A percentile compares a stretch with the other conserved stretches of the same genome.
These are phyloP conservation scores for Melipona beecheii DNA, from an alignment of 2,888 invertebrate genomes.

Conservation along the genomic window DNA sequence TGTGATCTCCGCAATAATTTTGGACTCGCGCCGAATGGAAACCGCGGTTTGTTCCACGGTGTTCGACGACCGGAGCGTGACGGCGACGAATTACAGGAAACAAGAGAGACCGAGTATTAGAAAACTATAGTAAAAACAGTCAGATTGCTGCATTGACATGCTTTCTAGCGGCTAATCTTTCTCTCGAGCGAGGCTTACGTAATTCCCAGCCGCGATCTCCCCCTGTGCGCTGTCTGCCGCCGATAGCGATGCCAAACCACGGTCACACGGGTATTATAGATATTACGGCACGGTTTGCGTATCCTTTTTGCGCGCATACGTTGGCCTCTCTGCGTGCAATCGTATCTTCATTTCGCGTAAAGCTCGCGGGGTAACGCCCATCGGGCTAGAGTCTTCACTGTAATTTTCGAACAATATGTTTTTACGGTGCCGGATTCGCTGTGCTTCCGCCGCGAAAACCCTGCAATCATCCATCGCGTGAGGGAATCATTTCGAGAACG, in stretches of 20 bases:
- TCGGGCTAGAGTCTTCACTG: slow-evolving; percentile 6
- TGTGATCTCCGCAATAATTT: neutral
- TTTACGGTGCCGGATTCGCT: slow-evolving; percentile 24
- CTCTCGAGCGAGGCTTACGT: slow-evolving; percentile 48
- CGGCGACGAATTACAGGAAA: slow-evolving; percentile 4
- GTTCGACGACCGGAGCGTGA: neutral
- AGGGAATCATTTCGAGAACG: slow-evolving; percentile 9
- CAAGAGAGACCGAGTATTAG: slow-evolving; percentile 24
- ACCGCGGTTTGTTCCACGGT: neutral
- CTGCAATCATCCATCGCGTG: slow-evolving; percentile 33
- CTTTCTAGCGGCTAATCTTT: slow-evolving; percentile 58
- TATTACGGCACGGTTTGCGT: slow-evolving; percentile 45
- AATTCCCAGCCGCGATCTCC: slow-evolving; percentile 53
- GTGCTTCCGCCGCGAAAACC: slow-evolving; percentile 25
- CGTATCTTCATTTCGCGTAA: slow-evolving; percentile 42
- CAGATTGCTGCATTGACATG: slow-evolving; percentile 56
- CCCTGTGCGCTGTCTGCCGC: neutral
- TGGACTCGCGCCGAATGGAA: neutral
- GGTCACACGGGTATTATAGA: slow-evolving; percentile 69
- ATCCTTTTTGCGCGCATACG: slow-evolving; percentile 41
- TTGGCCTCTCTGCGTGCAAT: slow-evolving; percentile 45
- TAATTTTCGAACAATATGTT: slow-evolving; percentile 50
- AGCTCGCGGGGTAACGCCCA: slow-evolving; percentile 25
- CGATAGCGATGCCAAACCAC: slow-evolving; percentile 58
- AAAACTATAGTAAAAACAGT: slow-evolving; percentile 38